These are phyloP conservation scores for Agapetus fuscipes DNA, from an alignment of 2,888 invertebrate genomes.

Conservation along the genomic window DNA sequence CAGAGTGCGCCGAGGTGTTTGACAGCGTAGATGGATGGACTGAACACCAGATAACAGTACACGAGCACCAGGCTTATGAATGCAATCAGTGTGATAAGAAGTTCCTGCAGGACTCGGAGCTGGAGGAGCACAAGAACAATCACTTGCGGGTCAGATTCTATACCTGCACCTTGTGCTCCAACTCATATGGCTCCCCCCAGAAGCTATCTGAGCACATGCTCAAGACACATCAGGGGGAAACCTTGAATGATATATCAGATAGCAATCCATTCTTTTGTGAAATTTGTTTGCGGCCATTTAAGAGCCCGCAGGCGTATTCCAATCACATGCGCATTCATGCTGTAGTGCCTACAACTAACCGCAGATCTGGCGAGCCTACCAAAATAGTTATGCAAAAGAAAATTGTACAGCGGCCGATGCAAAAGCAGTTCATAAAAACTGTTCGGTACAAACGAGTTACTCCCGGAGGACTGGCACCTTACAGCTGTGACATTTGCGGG, in stretches of 20 bases:
- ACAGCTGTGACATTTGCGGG: slow-evolving; percentile 56
- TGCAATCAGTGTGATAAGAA: slow-evolving; percentile 55
- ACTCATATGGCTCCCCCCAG: slow-evolving; percentile 53
- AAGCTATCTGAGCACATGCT: slow-evolving; percentile 48
- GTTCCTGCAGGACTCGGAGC: slow-evolving; percentile 48
- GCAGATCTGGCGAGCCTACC: slow-evolving; percentile 32
- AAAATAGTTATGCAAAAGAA: not conserved
- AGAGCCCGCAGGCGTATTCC: slow-evolving; percentile 45
- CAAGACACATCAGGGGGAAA: slow-evolving; percentile 37
- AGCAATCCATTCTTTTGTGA: slow-evolving; percentile 45
- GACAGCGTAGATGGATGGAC: slow-evolving; percentile 48
- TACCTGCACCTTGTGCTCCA: slow-evolving; percentile 47
- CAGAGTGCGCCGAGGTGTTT: slow-evolving; percentile 50
- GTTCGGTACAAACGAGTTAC: no score
- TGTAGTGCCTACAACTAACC: slow-evolving; percentile 42
- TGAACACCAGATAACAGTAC: slow-evolving; percentile 46
- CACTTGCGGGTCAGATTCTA: slow-evolving; percentile 58
- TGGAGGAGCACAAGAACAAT: slow-evolving; percentile 55
- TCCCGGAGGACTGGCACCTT: slow-evolving; percentile 39
- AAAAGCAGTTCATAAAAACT: slow-evolving; percentile 35
- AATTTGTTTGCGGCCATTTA: slow-evolving; percentile 50
- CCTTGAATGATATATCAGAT: slow-evolving; percentile 24
- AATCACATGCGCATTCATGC: slow-evolving; percentile 47
- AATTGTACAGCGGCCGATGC: slow-evolving; percentile 31
- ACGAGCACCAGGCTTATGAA: slow-evolving; percentile 43